phyloP scores from a whole-genome alignment of 2,113 vertebrate genomes.

The Phodopus roborovskii region DNA sequence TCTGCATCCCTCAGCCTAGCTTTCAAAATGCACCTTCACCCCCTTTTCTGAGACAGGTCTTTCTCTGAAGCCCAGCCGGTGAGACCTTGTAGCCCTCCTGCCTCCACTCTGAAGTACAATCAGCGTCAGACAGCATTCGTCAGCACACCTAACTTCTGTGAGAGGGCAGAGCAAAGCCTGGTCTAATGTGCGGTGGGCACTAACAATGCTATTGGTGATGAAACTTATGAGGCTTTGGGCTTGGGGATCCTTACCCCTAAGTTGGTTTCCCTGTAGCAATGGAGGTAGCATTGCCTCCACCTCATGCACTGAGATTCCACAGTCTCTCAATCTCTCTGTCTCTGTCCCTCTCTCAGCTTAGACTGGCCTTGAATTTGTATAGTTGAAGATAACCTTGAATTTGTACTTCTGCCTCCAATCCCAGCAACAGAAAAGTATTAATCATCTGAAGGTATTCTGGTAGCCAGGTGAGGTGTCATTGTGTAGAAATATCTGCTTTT shows the following conservation, averaged over 20 bases:
- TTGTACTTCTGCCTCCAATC: not conserved
- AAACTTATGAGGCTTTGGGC: not conserved
- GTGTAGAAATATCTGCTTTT: not conserved
- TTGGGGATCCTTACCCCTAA: not conserved
- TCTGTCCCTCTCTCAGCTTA: not conserved
- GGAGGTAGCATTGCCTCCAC: not conserved
- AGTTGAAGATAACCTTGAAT: not conserved
- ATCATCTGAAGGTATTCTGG: not conserved
- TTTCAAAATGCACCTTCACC: not conserved
- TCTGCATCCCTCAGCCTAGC: not conserved
- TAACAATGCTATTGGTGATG: not conserved
- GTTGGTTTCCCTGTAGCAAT: not conserved
- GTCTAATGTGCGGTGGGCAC: not conserved
- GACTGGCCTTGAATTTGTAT: not conserved
- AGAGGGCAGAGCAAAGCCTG: not conserved
- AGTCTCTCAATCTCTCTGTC: not conserved
- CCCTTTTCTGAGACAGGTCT: not conserved
- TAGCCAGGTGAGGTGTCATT: conserved; percentile 1
- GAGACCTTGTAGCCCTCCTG: not conserved
- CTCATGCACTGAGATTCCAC: not conserved
- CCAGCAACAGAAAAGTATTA: not conserved
- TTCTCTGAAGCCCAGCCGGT: not conserved
- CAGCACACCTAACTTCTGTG: too few relatives aligned
- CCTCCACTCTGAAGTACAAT: not conserved
- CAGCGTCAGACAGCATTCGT: not conserved